Conservation (phyloP, 2,888 invertebrate genomes). For the Apotomis betuletana region DNA sequence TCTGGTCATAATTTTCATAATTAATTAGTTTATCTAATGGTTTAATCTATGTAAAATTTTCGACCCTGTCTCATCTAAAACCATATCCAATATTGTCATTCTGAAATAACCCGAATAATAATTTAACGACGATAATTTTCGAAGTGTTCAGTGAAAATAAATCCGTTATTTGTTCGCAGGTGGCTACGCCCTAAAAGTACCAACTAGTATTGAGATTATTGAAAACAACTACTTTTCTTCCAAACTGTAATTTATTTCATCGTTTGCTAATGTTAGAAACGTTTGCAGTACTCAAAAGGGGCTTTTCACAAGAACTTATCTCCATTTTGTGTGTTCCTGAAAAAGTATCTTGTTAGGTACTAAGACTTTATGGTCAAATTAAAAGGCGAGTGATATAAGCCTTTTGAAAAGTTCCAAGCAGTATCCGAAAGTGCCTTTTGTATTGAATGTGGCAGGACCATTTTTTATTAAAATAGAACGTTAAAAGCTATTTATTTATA, state of each 20-base stretch:
- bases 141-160: too few relatives aligned
- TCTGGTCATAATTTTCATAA: neutral
- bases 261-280: neutral
- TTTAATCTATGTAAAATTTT: too few relatives aligned
- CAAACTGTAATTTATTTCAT: slow-evolving; percentile 33
- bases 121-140: too few relatives aligned
- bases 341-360: neutral
- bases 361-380: neutral
- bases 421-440: slow-evolving; percentile 12
- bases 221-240: slow-evolving; percentile 32
- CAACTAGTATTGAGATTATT: slow-evolving; percentile 50
- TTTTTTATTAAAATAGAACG: neutral
- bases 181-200: slow-evolving; percentile 61
- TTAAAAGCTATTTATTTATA: neutral
- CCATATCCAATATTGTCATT: too few relatives aligned
- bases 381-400: too few relatives aligned
- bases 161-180: slow-evolving; percentile 54
- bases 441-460: slow-evolving; percentile 9
- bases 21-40: too few relatives aligned
- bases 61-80: too few relatives aligned
- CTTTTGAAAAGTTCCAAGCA: too few relatives aligned
- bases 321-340: neutral
- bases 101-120: too few relatives aligned
- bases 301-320: neutral
- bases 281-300: neutral